Percentiles rank a stretch among this genome's conserved stretches.
Evolutionary conservation across 53 echinoderm and acorn worm species (phyloP).

Genomic region (Crossaster papposus): DNA sequence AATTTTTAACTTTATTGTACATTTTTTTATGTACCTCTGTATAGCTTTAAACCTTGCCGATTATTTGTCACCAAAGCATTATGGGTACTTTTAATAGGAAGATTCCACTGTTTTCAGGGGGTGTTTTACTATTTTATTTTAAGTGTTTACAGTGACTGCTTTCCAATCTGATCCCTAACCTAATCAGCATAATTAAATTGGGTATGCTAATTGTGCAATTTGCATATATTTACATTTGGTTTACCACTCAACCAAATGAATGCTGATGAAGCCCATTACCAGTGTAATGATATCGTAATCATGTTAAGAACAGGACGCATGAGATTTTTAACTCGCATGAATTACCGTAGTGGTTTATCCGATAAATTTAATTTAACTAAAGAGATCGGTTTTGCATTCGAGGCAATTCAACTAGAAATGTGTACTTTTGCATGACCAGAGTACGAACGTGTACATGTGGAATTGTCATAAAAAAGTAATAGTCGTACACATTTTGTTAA

Average conservation of each 20-base stretch:
- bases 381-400: not conserved
- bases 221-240: slow-evolving; percentile 34
- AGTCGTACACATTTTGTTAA: not conserved
- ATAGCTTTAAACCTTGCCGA: slow-evolving; percentile 47
- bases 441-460: not conserved
- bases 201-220: not conserved
- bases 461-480: not conserved
- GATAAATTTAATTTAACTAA: not conserved
- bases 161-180: not conserved
- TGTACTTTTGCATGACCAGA: too few relatives aligned
- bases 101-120: not conserved
- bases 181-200: not conserved
- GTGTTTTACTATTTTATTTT: not conserved
- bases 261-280: not conserved
- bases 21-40: slow-evolving; percentile 40
- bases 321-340: not conserved
- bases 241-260: not conserved
- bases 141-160: not conserved
- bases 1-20: slow-evolving; percentile 55
- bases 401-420: not conserved
- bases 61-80: slow-evolving; percentile 43
- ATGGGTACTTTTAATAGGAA: slow-evolving; percentile 31
- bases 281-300: not conserved
- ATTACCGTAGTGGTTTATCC: too few relatives aligned
- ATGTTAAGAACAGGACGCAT: not conserved